phyloP scores from a whole-genome alignment of 2,797 vertebrate genomes.

The Capromys pilorides region DNA sequence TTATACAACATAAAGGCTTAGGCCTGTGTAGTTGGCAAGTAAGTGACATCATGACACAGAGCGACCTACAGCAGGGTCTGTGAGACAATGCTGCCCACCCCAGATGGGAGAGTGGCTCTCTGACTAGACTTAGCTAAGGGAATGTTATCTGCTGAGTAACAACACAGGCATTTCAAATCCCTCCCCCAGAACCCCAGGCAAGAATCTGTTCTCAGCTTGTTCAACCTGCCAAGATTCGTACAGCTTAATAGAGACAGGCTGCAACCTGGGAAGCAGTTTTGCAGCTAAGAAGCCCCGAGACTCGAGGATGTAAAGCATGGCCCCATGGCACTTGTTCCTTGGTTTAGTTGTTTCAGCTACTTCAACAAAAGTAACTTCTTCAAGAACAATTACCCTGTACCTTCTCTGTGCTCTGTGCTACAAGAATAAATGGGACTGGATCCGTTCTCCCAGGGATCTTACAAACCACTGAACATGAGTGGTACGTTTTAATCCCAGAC shows the following conservation, averaged over 20 bases:
- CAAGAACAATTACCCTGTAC: neutral
- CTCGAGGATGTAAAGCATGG: slow-evolving; percentile 9
- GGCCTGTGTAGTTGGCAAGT: neutral
- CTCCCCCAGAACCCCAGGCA: slow-evolving; percentile 24
- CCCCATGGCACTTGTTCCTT: neutral
- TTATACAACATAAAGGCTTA: neutral
- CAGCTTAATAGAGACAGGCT: neutral
- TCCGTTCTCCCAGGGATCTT: neutral
- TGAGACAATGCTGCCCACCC: neutral
- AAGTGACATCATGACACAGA: neutral
- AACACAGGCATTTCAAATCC: neutral
- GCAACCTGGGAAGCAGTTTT: neutral
- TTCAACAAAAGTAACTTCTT: slow-evolving; percentile 19
- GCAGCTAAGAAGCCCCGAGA: neutral
- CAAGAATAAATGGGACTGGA: neutral
- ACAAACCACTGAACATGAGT: neutral
- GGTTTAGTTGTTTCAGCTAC: neutral
- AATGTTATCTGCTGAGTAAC: neutral
- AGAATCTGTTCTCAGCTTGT: slow-evolving; percentile 21
- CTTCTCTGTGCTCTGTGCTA: neutral
- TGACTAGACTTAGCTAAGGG: neutral
- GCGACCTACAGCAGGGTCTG: neutral
- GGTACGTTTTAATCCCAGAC: slow-evolving; percentile 26
- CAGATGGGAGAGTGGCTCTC: neutral
- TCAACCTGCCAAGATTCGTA: neutral